phyloP scores from a whole-genome alignment of 2,797 vertebrate species.

The Sebastes vulpes region DNA sequence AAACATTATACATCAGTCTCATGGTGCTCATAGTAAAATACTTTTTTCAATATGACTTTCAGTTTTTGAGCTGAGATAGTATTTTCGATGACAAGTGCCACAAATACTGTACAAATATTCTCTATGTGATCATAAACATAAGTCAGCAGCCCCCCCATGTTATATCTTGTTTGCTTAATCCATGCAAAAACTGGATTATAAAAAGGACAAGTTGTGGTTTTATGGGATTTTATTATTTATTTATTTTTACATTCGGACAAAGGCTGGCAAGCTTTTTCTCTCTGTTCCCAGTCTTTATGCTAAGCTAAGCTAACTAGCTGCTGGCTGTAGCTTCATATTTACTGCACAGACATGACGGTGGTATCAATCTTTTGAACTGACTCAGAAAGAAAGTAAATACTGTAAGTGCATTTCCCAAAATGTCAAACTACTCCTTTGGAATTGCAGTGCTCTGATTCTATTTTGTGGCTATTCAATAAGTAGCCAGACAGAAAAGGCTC shows the following conservation, averaged over 20 bases:
- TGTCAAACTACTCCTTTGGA: background rate
- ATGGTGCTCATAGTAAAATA: no score
- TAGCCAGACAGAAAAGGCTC: background rate
- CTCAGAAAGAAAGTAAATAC: background rate
- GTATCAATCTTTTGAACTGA: background rate
- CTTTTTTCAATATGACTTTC: no score
- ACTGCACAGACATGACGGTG: background rate
- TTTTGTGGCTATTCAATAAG: background rate
- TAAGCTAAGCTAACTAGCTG: background rate
- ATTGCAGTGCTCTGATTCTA: background rate
- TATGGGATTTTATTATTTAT: background rate
- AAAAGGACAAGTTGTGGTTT: background rate
- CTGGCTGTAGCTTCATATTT: background rate
- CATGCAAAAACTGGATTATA: background rate
- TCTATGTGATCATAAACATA: no score
- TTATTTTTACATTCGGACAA: background rate
- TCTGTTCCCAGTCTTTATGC: background rate
- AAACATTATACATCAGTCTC: no score
- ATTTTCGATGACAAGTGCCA: no score
- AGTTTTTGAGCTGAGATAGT: no score
- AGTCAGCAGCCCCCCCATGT: background rate
- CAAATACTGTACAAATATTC: no score
- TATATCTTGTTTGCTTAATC: background rate
- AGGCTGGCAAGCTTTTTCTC: background rate
- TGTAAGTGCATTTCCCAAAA: background rate